Base-by-base conservation (phyloP, 1,140 invertebrate species). In the Caenorhabditis briggsae region DNA sequence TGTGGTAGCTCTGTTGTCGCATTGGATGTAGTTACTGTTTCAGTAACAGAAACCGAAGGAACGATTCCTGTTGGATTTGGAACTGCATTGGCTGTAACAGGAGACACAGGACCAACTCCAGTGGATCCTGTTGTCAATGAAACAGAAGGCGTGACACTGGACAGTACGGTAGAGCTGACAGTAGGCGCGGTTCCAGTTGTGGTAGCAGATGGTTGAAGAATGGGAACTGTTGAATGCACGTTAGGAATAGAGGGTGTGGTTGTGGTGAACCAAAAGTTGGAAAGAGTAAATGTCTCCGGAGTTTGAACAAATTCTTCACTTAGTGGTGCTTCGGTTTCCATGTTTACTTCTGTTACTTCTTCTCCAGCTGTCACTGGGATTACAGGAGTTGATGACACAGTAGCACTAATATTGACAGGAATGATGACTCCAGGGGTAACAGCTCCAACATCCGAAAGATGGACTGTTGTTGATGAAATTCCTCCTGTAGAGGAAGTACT, bases 201-300 rank as follows among this genome's bases (percentile, higher is more conserved):
- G 14, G 46, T 61, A 25, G 20, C 59, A 61, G n/a, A 11, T 20
- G 59, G 8, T 61, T 2, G 46, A 53, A 78, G 11, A 2, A 9
- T 12, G 11, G 70, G 18, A 53, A 11, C 7, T 78, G 70, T 25
- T 14, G 33, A 33, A 33, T 33, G 1, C 33, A 3, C 3, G 33
- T 33, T 33, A 33, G 33, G 33, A 33, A 33, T 3, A 33, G 33
- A 33, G 33, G 33, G 33, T 3, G 70, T 43, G 2, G 70, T 11
- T 23, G 46, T 50, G 3, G 11, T 11, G 20, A 23, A 23, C 46
- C 43, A 53, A 12, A 78, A 78, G 43, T 78, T 50, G 5, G 70
- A 78, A 78, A 78, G 70, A 2, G 70, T 50, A 23, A 50, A 78
- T 5, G 70, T 78, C 50, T 78, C 70, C 2, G 70, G 46, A 50